Percentiles rank a stretch among this genome's conserved stretches.
Evolutionary conservation across 2,888 invertebrate species (phyloP).

Genomic region (Eilema sororculum): DNA sequence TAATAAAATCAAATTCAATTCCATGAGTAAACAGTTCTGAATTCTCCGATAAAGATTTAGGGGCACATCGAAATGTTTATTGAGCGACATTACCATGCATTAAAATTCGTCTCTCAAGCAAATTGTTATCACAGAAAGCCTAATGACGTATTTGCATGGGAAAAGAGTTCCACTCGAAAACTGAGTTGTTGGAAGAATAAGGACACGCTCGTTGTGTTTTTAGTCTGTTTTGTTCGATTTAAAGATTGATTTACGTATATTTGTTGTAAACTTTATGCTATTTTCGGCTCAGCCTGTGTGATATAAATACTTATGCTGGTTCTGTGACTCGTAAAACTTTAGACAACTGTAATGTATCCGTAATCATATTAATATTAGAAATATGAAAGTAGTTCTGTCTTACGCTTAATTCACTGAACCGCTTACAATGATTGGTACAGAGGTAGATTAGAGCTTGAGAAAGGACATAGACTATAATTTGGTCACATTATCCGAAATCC

Average conservation of each 20-base stretch:
- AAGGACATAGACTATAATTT: too few relatives aligned
- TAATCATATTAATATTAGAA: too few relatives aligned
- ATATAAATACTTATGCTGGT: too few relatives aligned
- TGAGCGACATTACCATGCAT: conserved; percentile 68
- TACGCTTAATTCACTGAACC: too few relatives aligned
- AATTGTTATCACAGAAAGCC: conserved; percentile 69
- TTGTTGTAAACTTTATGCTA: too few relatives aligned
- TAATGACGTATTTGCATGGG: conserved; percentile 81
- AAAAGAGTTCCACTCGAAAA: conserved; percentile 66
- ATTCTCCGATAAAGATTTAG: conserved; percentile 38
- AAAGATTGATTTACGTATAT: background rate
- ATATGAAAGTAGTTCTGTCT: too few relatives aligned
- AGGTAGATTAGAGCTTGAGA: too few relatives aligned
- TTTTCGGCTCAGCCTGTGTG: too few relatives aligned
- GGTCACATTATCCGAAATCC: too few relatives aligned
- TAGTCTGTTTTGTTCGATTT: background rate
- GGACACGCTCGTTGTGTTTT: conserved; percentile 10
- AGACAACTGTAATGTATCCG: too few relatives aligned
- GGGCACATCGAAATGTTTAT: conserved; percentile 44
- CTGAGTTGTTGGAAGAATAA: conserved; percentile 25
- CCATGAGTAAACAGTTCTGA: conserved; percentile 32
- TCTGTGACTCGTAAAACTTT: too few relatives aligned
- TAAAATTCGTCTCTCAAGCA: conserved; percentile 70
- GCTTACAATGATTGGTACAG: too few relatives aligned
- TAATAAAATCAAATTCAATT: conserved; percentile 39